Conservation (phyloP, 2,888 invertebrate species). For the Eulithis testata region DNA sequence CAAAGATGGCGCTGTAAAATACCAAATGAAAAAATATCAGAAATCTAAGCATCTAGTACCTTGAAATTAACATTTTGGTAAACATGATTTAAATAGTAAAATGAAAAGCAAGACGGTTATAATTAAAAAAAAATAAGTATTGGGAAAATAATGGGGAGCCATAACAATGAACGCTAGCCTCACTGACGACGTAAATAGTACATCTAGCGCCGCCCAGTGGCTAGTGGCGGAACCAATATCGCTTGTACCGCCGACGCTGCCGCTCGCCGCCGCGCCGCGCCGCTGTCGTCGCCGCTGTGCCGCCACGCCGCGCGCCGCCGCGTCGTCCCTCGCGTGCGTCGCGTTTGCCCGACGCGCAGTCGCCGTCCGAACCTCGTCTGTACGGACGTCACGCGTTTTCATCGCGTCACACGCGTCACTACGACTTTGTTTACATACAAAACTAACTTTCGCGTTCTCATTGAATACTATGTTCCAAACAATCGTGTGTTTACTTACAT, state of each 20-base stretch:
- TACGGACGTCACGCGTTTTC: slow-evolving; percentile 59
- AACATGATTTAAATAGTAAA: neutral
- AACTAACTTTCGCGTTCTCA: slow-evolving; percentile 67
- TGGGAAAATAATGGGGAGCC: slow-evolving; percentile 27
- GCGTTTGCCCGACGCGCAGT: slow-evolving; percentile 53
- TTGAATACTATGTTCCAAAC: slow-evolving; percentile 75
- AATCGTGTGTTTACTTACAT: slow-evolving; percentile 42
- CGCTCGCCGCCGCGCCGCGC: slow-evolving; percentile 42
- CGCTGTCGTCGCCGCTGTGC: slow-evolving; percentile 23
- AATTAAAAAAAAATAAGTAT: neutral
- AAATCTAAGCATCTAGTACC: too few species aligned
- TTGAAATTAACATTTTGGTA: too few species aligned
- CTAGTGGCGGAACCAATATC: slow-evolving; percentile 37
- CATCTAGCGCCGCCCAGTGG: slow-evolving; percentile 43
- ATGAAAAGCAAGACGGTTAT: neutral
- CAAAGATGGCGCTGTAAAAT: slow-evolving; percentile 20
- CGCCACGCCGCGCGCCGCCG: slow-evolving; percentile 44
- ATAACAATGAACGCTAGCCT: slow-evolving; percentile 28
- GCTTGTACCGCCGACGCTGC: slow-evolving; percentile 45
- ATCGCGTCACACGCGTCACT: slow-evolving; percentile 51
- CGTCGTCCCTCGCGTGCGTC: slow-evolving; percentile 40
- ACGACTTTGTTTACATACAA: slow-evolving; percentile 76
- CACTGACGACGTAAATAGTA: slow-evolving; percentile 24
- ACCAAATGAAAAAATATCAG: too few species aligned
- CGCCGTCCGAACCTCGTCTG: slow-evolving; percentile 56